Conservation (phyloP, 2,888 invertebrate genomes). For the Caenorhabditis imperialis region DNA sequence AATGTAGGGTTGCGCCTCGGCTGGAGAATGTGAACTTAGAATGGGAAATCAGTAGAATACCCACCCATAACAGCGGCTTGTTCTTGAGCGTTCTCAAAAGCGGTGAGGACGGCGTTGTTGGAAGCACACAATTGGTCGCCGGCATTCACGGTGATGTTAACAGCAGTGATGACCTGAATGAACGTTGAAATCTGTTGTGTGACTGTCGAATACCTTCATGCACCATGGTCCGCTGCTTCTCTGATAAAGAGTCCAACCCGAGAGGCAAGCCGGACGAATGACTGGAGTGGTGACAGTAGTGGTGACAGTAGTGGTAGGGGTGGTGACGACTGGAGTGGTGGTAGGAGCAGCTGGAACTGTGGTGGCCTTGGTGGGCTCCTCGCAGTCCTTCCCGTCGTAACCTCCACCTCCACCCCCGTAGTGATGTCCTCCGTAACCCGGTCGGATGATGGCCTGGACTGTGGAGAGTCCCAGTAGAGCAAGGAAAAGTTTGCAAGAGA, state of each 20-base stretch:
- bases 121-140: not conserved
- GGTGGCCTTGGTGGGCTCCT: not conserved
- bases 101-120: not conserved
- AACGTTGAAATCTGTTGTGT: not conserved
- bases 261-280: not conserved
- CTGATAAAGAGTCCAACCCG: not conserved
- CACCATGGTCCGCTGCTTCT: constrained; percentile 19
- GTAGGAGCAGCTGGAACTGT: too few relatives aligned
- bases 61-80: not conserved
- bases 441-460: too few relatives aligned
- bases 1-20: constrained; percentile 3
- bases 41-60: not conserved
- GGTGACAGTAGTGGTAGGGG: not conserved
- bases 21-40: too few relatives aligned
- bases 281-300: not conserved
- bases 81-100: constrained; percentile 12
- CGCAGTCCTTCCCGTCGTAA: not conserved
- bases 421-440: too few relatives aligned
- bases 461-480: too few relatives aligned
- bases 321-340: too few relatives aligned
- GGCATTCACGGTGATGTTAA: constrained; percentile 8
- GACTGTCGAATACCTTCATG: not conserved
- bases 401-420: constrained; percentile 1
- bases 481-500: too few relatives aligned
- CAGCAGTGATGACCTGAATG: not conserved